Evolutionary conservation across 2,113 vertebrate species (phyloP), one percentile per base, ranked within the genome.

Genomic region (Nannospalax galili): DNA sequence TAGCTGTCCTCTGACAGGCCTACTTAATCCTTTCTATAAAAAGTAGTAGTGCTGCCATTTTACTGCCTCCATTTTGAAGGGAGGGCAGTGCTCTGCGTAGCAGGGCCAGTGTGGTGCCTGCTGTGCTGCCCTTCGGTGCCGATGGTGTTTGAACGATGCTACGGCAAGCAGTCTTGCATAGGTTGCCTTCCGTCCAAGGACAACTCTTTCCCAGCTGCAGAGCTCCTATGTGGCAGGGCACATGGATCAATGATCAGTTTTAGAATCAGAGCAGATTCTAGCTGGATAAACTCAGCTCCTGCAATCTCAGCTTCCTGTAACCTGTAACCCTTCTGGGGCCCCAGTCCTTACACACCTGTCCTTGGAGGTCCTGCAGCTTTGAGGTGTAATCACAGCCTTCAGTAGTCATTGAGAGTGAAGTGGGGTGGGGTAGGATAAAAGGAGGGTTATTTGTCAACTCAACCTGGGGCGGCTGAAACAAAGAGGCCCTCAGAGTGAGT

Each of bases 111-210:
- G 0, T n/a, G 96, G 32, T n/a, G 52, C 16, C 64, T 20, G 62
- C 52, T 67, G 30, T 67, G 35, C 67, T 32, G 65, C 28, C 62
- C 56, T 19, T 0, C 32, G 4, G 48, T 5, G 52, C 79, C 92
- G 81, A 75, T 96, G 64, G 1, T 69, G 30, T 94, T 95, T 78
- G 64, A 78, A 70, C 32, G 32, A 28, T 40, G 87, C 67, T 48
- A 87, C 62, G 17, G 42, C 0, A 40, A 87, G 5, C 15, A 42
- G 60, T 45, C 28, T 78, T 32, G 14, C 73, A 10, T 45, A 19
- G 9, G 37, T 7, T 15, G 37, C 24, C 69, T 92, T 91, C 48
- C 22, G 10, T 90, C 45, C 77, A 52, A 73, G 56, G 70, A 35
- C 67, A 90, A 48, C 35, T 26, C 22, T 60, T 89, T 94, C 79